phyloP scores from a whole-genome alignment of 1,140 invertebrate species.

The Bombus huntii region DNA sequence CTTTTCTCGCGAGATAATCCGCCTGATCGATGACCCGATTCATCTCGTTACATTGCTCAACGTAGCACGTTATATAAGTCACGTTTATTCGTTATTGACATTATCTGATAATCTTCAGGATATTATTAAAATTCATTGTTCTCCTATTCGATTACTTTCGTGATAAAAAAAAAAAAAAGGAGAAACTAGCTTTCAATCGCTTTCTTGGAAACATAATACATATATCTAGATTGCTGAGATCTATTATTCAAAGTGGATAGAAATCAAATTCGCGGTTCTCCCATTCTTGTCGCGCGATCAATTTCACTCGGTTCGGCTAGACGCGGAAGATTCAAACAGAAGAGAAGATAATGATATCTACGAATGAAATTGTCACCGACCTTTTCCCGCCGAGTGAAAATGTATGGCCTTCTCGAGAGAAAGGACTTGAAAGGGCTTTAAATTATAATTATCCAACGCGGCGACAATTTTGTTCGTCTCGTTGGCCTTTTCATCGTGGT shows the following conservation, averaged over 20 bases:
- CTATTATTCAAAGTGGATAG: conserved; percentile 16
- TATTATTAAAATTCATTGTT: neutral
- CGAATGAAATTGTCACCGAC: neutral
- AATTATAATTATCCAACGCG: conserved; percentile 37
- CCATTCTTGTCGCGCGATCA: neutral
- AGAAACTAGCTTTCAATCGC: neutral
- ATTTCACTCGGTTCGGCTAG: conserved; percentile 28
- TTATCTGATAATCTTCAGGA: neutral
- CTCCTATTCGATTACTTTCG: no score
- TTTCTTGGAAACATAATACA: neutral
- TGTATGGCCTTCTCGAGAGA: neutral
- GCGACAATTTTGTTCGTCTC: neutral
- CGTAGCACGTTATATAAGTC: neutral
- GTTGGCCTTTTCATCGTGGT: conserved; percentile 22
- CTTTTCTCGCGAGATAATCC: conserved; percentile 39
- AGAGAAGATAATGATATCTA: neutral
- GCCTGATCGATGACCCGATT: conserved; percentile 37
- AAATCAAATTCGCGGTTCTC: conserved; percentile 19
- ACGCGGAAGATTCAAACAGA: conserved; percentile 45
- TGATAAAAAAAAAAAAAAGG: no score
- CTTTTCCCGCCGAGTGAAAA: conserved; percentile 4
- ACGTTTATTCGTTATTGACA: neutral
- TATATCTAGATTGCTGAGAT: neutral
- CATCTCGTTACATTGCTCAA: neutral
- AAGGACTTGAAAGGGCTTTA: conserved; percentile 10